A percentile compares a stretch with the other conserved stretches of the same genome.
phyloP scores from a whole-genome alignment of 2,888 invertebrate genomes.

The Trisateles emortualis region DNA sequence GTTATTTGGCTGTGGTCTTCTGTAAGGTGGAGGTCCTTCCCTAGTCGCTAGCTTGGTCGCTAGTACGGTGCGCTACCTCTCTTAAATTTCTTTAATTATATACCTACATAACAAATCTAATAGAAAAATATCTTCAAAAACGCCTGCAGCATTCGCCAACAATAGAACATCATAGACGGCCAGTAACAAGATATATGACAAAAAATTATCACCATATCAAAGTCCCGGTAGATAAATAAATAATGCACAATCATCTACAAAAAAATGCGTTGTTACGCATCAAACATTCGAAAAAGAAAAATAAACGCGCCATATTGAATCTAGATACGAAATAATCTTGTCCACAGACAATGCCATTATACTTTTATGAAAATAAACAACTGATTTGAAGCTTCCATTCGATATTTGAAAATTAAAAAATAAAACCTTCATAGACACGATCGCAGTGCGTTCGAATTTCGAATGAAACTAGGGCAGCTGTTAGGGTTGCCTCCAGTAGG shows the following conservation, averaged over 20 bases:
- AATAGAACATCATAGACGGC: constrained; percentile 7
- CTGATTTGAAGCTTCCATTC: constrained; percentile 64
- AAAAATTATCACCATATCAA: constrained; percentile 51
- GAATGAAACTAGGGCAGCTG: constrained; percentile 67
- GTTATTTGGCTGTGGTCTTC: no score
- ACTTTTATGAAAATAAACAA: constrained; percentile 76
- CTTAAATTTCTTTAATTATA: no score
- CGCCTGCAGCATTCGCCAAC: constrained; percentile 1
- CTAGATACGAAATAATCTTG: constrained; percentile 74
- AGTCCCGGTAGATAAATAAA: constrained; percentile 40
- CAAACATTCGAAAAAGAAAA: constrained; percentile 67
- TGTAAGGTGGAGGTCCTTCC: no score
- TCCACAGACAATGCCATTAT: constrained; percentile 84
- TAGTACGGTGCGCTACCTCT: no score
- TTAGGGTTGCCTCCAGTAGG: constrained; percentile 57
- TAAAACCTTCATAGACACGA: constrained; percentile 69
- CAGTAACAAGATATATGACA: constrained; percentile 32
- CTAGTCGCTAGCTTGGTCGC: no score
- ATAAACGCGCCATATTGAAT: constrained; percentile 65
- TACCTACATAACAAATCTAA: neutral
- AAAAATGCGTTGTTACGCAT: constrained; percentile 57
- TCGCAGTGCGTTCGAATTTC: constrained; percentile 71
- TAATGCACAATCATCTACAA: constrained; percentile 71
- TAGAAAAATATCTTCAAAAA: neutral
- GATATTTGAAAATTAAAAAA: constrained; percentile 71